Base-by-base conservation (phyloP, 2,888 invertebrate genomes). In the Dyspetes luteomarginatus region DNA sequence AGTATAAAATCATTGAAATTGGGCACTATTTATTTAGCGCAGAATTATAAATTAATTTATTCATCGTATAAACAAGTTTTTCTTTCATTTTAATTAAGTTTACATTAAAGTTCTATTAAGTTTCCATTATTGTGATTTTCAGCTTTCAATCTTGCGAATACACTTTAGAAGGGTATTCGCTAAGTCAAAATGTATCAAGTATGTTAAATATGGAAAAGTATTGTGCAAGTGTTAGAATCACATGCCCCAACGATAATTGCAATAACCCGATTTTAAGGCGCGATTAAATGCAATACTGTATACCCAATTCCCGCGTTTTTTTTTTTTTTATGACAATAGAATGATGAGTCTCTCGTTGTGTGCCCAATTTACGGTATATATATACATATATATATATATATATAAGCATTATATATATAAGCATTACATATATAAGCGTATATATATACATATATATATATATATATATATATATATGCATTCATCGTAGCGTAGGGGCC, bases 241-340 rank as follows among this genome's bases (percentile, higher is more conserved):
- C 28, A 12, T 36, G 36, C 45, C 74, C 62, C 78, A 68, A 74
- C 72, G 81, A 84, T 87, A 86, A 88, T 87, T 87, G 84, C 83
- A 71, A 82, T 85, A 86, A 86, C 81, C 83, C 84, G 85, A 85
- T 85, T 86, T 71, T 64, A 69, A 82, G 69, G 74, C 36, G 68
- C 79, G 82, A 84, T 87, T 87, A 83, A 55, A 83, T 71, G 78
- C 82, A 75, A 82, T 78, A 72, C 74, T 52, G 82, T 56, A 43
- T 56, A 41, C 26, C 41, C 73, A 77, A 84, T 84, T 76, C 82
- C 64, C 82, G 82, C 67, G 76, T 69, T 62, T 74, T 64, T 69
- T 69, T 62, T 56, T 65, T 65, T 43, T n/a, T 12, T 36, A 55
- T 41, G 52, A 78, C 78, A 78, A 78, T 78, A 36, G 68, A 73